These are phyloP conservation scores for Hesperophylax magnus DNA, from an alignment of 1,140 invertebrate genomes.

Conservation along the genomic window DNA sequence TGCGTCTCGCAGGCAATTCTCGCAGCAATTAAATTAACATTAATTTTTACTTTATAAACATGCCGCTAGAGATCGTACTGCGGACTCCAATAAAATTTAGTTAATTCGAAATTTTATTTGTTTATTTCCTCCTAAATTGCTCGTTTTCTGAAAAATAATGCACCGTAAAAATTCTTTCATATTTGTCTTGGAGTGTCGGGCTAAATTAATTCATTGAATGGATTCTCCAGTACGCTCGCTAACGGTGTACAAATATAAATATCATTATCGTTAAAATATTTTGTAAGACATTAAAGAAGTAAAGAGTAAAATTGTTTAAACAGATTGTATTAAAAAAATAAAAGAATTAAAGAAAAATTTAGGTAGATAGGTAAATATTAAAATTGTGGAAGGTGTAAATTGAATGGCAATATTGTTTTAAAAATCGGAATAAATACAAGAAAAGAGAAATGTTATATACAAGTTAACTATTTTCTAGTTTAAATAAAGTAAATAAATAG, in stretches of 20 bases:
- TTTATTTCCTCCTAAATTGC: constrained; percentile 47
- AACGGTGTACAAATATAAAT: not conserved
- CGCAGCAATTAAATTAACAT: constrained; percentile 57
- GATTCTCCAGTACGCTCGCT: not conserved
- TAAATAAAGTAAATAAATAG: too few species aligned
- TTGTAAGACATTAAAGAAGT: too few species aligned
- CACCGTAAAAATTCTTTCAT: constrained; percentile 12
- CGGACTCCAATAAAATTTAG: constrained; percentile 50
- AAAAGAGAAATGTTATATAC: too few species aligned
- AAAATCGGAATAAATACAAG: too few species aligned
- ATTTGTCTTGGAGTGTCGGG: not conserved
- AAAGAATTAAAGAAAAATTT: too few species aligned
- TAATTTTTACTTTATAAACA: constrained; percentile 59
- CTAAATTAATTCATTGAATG: constrained; percentile 5
- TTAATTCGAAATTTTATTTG: constrained; percentile 52
- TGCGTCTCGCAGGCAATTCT: constrained; percentile 50
- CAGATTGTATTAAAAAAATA: too few species aligned
- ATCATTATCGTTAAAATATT: not conserved
- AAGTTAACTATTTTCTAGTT: too few species aligned
- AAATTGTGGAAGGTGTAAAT: too few species aligned
- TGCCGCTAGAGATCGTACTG: constrained; percentile 30
- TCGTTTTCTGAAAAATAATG: constrained; percentile 28
- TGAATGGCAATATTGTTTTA: too few species aligned
- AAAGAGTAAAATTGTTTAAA: too few species aligned
- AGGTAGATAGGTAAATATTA: too few species aligned